A percentile compares a stretch with the other conserved stretches of the same genome.
phyloP scores from a whole-genome alignment of 2,797 vertebrate genomes.

The Spinus olivaceus region DNA sequence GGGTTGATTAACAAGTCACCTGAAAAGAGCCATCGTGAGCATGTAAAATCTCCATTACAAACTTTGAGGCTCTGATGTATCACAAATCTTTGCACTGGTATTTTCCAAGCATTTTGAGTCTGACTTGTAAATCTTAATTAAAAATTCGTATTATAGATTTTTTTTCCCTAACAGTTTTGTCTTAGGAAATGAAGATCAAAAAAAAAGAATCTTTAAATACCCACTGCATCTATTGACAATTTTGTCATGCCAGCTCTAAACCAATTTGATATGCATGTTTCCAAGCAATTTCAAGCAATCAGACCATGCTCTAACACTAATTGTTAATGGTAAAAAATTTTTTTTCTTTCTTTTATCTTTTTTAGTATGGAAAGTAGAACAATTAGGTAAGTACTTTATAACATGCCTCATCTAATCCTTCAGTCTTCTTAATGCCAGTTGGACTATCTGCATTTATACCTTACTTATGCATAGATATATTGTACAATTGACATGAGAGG shows the following conservation, averaged over 20 bases:
- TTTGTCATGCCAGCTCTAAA: background rate
- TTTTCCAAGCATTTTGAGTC: background rate
- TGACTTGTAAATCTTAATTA: background rate
- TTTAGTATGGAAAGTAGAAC: background rate
- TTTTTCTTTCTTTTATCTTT: background rate
- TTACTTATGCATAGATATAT: background rate
- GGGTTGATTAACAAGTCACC: background rate
- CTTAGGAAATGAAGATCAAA: background rate
- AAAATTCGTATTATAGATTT: background rate
- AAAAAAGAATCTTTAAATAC: background rate
- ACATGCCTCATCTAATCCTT: background rate
- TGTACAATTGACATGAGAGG: background rate
- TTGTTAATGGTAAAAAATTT: background rate
- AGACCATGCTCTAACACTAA: background rate
- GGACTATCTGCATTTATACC: background rate
- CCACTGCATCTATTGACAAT: background rate
- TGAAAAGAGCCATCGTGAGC: background rate
- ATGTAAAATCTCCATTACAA: background rate
- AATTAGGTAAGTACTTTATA: background rate
- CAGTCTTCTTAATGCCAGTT: background rate
- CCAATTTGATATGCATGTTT: background rate
- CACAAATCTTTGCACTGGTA: background rate
- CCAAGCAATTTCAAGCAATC: background rate
- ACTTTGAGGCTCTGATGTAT: background rate
- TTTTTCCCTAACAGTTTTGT: background rate